Percentiles rank a stretch among this genome's conserved stretches.
Evolutionary conservation across 35 echinoderm and acorn worm genomes (phyloP).

Genomic region (Ptychodera flava): DNA sequence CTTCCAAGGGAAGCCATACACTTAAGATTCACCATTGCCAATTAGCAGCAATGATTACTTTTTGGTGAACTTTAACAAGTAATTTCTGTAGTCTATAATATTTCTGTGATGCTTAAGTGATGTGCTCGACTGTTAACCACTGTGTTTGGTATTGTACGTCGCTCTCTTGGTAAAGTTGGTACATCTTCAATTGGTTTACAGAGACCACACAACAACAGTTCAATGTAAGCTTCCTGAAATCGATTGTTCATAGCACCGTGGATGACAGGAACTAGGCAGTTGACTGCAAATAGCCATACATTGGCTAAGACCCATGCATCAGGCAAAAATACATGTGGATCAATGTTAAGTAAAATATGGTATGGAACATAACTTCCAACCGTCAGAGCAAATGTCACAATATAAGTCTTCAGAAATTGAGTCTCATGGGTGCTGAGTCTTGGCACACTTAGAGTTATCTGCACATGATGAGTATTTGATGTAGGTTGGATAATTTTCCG

Average conservation of each 20-base stretch:
- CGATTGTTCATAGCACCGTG: neutral
- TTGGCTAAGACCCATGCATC: neutral
- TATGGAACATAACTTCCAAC: neutral
- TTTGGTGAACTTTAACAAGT: no score
- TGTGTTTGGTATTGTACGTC: neutral
- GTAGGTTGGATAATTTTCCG: neutral
- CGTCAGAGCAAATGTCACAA: neutral
- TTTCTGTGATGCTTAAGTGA: neutral
- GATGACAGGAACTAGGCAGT: neutral
- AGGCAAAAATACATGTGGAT: neutral
- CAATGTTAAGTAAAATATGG: neutral
- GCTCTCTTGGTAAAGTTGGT: neutral
- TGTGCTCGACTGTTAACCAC: neutral
- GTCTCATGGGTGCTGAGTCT: neutral
- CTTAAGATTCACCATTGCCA: no score
- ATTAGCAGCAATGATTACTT: no score
- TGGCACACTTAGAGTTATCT: neutral
- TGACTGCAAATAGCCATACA: neutral
- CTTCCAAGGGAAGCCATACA: no score
- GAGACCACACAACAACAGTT: neutral
- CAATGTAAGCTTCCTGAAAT: neutral
- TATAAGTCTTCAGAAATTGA: neutral
- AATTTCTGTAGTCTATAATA: neutral
- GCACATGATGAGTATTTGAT: neutral
- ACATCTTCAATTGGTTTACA: neutral